Conservation (phyloP, 1,140 invertebrate species). For the Drosophila dunni region DNA sequence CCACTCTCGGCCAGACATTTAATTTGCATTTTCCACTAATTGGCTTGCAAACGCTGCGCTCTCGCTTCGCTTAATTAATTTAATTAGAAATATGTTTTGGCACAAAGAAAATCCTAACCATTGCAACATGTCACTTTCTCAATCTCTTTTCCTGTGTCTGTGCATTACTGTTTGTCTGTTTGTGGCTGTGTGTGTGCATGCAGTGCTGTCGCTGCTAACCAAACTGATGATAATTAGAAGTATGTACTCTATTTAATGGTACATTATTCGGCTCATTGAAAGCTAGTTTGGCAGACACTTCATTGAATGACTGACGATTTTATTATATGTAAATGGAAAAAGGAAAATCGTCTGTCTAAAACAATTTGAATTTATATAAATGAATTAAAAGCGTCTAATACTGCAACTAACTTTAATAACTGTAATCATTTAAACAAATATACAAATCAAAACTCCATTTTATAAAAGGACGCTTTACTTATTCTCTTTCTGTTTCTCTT, state of each 20-base stretch:
- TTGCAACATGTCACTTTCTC: slow-evolving; percentile 48
- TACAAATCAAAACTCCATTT: neutral
- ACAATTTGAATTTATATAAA: too few relatives aligned
- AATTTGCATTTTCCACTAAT: slow-evolving; percentile 82
- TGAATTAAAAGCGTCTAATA: too few relatives aligned
- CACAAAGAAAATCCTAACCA: slow-evolving; percentile 64
- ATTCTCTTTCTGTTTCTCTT: neutral
- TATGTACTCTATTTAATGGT: slow-evolving; percentile 36
- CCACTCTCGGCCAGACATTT: slow-evolving; percentile 68
- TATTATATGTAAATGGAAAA: too few relatives aligned
- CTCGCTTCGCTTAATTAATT: slow-evolving; percentile 78
- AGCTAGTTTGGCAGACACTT: neutral
- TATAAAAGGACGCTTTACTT: neutral
- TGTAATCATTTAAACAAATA: neutral
- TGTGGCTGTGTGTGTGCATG: neutral
- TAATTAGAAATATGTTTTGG: slow-evolving; percentile 78
- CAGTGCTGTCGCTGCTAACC: neutral
- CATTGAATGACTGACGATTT: neutral
- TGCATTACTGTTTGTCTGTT: neutral
- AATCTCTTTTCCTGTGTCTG: slow-evolving; percentile 1
- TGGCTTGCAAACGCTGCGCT: slow-evolving; percentile 72
- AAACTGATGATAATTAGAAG: slow-evolving; percentile 21
- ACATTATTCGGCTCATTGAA: slow-evolving; percentile 38
- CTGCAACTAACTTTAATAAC: too few relatives aligned
- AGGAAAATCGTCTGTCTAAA: too few relatives aligned